These are phyloP conservation scores for Lipophrys pholis DNA, from an alignment of 2,113 vertebrate genomes.

Conservation along the genomic window DNA sequence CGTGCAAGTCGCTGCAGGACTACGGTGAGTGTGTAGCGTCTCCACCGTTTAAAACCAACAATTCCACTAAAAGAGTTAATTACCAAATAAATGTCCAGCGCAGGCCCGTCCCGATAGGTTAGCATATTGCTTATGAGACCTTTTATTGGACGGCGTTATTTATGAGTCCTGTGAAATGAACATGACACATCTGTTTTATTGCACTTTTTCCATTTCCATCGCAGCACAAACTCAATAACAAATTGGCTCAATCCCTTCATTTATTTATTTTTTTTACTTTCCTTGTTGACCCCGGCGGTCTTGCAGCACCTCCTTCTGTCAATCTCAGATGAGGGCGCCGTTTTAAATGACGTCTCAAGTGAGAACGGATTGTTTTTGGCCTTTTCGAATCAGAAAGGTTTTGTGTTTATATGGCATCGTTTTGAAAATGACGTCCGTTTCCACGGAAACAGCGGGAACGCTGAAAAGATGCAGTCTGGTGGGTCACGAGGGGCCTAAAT, in stretches of 20 bases:
- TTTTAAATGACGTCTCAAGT: no score
- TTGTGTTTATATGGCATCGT: no score
- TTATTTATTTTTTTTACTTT: conserved; percentile 51
- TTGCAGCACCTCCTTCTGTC: conserved; percentile 54
- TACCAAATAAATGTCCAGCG: conserved; percentile 11
- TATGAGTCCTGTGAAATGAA: conserved; percentile 72
- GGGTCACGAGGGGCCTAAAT: no score
- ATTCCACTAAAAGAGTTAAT: no score
- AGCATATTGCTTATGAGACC: conserved; percentile 38
- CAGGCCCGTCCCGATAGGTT: conserved; percentile 17
- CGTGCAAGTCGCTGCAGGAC: conserved; percentile 90
- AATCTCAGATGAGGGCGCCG: conserved; percentile 55
- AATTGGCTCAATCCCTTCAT: conserved; percentile 53
- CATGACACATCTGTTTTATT: conserved; percentile 75
- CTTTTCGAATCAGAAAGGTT: no score
- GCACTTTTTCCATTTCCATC: conserved; percentile 52
- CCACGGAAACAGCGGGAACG: no score
- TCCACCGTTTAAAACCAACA: no score
- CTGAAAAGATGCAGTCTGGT: no score
- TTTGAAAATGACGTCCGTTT: no score
- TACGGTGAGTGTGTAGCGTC: conserved; percentile 90
- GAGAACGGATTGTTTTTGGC: no score
- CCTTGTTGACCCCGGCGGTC: conserved; percentile 58
- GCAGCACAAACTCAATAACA: conserved; percentile 49
- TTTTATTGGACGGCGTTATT: conserved; percentile 71